Percentiles rank a stretch among this genome's conserved stretches.
Evolutionary conservation across 2,797 vertebrate genomes (phyloP).

Genomic region (Podargus strigoides): DNA sequence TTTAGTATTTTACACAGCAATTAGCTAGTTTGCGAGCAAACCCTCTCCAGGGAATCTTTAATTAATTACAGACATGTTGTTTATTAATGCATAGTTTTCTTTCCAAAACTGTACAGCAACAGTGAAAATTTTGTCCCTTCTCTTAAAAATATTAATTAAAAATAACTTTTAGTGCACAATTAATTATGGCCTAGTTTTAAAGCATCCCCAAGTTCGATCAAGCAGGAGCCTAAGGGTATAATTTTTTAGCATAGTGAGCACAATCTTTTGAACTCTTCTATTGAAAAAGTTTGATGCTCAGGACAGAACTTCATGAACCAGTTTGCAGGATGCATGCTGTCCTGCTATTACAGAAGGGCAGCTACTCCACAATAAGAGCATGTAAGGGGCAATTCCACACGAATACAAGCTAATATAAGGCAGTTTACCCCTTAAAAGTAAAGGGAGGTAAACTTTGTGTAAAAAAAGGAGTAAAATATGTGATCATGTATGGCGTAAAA

Average conservation of each 20-base stretch:
- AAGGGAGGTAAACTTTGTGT: background rate
- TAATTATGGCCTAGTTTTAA: background rate
- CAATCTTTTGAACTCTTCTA: background rate
- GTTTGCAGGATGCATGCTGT: background rate
- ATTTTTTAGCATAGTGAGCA: background rate
- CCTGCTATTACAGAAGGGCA: background rate
- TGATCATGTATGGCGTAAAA: background rate
- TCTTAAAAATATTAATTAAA: conserved; percentile 13
- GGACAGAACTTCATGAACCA: background rate
- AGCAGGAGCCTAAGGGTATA: background rate
- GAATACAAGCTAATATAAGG: background rate
- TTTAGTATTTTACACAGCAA: background rate
- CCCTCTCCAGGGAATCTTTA: background rate
- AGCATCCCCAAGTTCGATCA: background rate
- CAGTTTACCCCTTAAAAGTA: background rate
- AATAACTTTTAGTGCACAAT: background rate
- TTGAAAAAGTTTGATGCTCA: background rate
- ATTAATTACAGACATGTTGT: conserved; percentile 24
- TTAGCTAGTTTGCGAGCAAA: conserved; percentile 22
- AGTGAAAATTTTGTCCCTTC: background rate
- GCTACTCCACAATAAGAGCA: background rate
- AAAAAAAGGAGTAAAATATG: background rate
- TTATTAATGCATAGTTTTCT: conserved; percentile 33
- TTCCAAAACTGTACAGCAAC: background rate
- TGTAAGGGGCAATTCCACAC: background rate